These are phyloP conservation scores for Andrena camellia DNA, from an alignment of 2,888 invertebrate species.

Conservation along the genomic window DNA sequence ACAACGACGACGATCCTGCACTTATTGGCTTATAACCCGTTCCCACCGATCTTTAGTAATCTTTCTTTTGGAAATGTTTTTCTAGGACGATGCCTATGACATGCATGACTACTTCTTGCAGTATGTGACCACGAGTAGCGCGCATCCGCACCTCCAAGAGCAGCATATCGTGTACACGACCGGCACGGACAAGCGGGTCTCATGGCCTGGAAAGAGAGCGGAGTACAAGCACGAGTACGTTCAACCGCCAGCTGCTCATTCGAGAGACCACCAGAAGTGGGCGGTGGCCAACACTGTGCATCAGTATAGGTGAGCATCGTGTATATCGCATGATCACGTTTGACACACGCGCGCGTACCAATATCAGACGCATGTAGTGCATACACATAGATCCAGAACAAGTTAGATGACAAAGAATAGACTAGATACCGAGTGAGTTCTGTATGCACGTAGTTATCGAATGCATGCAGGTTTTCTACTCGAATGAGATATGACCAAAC, in stretches of 20 bases:
- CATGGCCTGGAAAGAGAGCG: constrained; percentile 86
- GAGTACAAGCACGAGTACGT: constrained; percentile 87
- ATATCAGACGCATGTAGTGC: constrained; percentile 32
- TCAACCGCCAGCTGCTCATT: constrained; percentile 88
- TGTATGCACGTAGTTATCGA: constrained; percentile 50
- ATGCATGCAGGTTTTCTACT: constrained; percentile 45
- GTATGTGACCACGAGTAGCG: constrained; percentile 85
- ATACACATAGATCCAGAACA: constrained; percentile 15
- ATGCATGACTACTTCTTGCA: constrained; percentile 84
- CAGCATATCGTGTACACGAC: constrained; percentile 86
- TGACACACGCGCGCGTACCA: neutral
- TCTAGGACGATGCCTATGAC: constrained; percentile 84
- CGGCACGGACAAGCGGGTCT: constrained; percentile 87
- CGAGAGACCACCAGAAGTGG: constrained; percentile 87
- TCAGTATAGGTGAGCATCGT: constrained; percentile 82
- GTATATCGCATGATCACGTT: neutral
- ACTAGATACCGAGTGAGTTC: constrained; percentile 27
- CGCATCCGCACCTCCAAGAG: constrained; percentile 85
- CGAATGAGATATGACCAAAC: constrained; percentile 47
- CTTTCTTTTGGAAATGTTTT: constrained; percentile 74
- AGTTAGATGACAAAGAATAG: neutral
- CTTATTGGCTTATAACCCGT: constrained; percentile 7
- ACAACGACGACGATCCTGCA: constrained; percentile 7
- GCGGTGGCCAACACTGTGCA: constrained; percentile 86
- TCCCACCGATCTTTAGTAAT: constrained; percentile 52